phyloP scores from a whole-genome alignment of 2,797 vertebrate genomes.

The Eulemur albifrons region DNA sequence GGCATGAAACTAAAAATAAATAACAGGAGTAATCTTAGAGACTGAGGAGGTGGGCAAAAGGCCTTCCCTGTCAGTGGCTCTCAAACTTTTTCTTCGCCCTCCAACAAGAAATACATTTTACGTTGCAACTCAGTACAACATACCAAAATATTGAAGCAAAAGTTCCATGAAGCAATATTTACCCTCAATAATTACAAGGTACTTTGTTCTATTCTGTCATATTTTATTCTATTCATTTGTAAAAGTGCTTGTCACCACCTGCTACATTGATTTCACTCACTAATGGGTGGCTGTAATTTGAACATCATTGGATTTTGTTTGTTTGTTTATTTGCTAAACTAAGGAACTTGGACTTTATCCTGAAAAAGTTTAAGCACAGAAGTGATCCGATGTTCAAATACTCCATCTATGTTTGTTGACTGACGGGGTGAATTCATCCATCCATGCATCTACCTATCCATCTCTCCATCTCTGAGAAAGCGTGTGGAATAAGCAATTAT shows the following conservation, averaged over 20 bases:
- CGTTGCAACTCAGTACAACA: background rate
- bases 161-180: background rate
- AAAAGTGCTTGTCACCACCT: background rate
- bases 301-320: slow-evolving; percentile 1
- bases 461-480: background rate
- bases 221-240: background rate
- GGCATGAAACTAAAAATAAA: background rate
- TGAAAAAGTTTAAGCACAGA: slow-evolving; percentile 27
- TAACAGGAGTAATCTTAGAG: background rate
- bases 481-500: background rate
- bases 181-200: background rate
- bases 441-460: background rate
- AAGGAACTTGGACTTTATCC: background rate
- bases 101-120: background rate
- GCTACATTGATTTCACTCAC: background rate
- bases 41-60: background rate
- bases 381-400: background rate
- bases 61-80: background rate
- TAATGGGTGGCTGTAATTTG: background rate
- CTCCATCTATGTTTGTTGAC: background rate
- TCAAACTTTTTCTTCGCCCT: background rate
- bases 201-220: background rate
- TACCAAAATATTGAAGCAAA: background rate
- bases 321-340: background rate
- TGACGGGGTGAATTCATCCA: background rate